A percentile compares a stretch with the other conserved stretches of the same genome.
phyloP scores from a whole-genome alignment of 2,113 vertebrate species.

The Polypterus bichir region DNA sequence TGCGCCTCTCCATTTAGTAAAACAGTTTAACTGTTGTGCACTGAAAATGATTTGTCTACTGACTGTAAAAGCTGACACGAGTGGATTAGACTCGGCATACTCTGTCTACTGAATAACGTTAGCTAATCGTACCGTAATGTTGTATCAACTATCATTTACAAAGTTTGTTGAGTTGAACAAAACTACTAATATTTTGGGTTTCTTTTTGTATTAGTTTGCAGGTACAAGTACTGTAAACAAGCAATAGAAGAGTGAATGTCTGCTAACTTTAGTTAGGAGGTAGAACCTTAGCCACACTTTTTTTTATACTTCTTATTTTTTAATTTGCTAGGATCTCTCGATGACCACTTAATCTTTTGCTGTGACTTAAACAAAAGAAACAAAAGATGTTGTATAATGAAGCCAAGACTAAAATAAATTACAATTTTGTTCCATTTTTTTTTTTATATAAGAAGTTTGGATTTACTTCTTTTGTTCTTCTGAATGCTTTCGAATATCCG shows the following conservation, averaged over 20 bases:
- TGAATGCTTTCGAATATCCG: no score
- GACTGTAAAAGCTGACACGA: constrained; percentile 53
- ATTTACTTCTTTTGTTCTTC: no score
- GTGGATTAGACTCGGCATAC: constrained; percentile 58
- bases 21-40: constrained; percentile 59
- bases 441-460: constrained; percentile 41
- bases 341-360: constrained; percentile 60
- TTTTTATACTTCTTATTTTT: constrained; percentile 56
- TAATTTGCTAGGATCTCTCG: constrained; percentile 77
- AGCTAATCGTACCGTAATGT: constrained; percentile 80
- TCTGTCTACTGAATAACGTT: constrained; percentile 59
- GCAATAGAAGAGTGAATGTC: constrained; percentile 77
- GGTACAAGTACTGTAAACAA: constrained; percentile 74
- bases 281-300: constrained; percentile 35
- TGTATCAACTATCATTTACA: constrained; percentile 77
- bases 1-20: constrained; percentile 41
- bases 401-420: constrained; percentile 69
- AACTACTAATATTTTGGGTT: constrained; percentile 29
- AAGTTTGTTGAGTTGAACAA: constrained; percentile 63
- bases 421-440: constrained; percentile 74
- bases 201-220: constrained; percentile 64
- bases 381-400: constrained; percentile 57
- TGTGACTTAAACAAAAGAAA: constrained; percentile 62
- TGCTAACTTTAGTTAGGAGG: constrained; percentile 57
- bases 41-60: constrained; percentile 52